phyloP scores from a whole-genome alignment of 2,888 invertebrate species.

The Aspidapion aeneum region DNA sequence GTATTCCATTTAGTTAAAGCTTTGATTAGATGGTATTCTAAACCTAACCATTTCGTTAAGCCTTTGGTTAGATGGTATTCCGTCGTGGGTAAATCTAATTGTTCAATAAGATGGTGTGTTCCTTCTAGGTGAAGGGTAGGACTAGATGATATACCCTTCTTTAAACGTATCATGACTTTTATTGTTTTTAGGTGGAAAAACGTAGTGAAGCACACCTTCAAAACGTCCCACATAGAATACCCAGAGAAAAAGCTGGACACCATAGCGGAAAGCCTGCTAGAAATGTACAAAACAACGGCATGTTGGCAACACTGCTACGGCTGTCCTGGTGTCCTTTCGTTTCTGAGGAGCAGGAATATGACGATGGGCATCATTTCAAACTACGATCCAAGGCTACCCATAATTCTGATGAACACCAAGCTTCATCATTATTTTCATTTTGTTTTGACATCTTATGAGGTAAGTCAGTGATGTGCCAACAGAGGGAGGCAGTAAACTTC shows the following conservation, averaged over 20 bases:
- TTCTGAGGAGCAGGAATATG: constrained; percentile 51
- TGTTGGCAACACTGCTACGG: constrained; percentile 74
- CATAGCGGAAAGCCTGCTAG: constrained; percentile 60
- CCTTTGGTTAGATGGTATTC: no score
- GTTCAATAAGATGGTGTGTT: no score
- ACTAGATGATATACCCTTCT: no score
- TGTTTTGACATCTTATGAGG: constrained; percentile 73
- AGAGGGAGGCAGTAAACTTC: neutral
- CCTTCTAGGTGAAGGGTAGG: no score
- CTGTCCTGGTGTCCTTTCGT: constrained; percentile 59
- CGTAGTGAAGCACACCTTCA: constrained; percentile 64
- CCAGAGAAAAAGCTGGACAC: constrained; percentile 47
- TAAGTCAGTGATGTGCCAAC: constrained; percentile 34
- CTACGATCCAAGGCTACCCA: constrained; percentile 77
- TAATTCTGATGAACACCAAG: constrained; percentile 62
- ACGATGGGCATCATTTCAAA: constrained; percentile 80
- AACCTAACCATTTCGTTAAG: no score
- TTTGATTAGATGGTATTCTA: no score
- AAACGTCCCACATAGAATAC: constrained; percentile 48
- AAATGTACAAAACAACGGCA: constrained; percentile 64
- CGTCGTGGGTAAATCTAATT: no score
- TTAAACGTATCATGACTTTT: no score
- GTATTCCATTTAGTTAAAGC: no score
- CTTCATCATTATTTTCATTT: constrained; percentile 75
- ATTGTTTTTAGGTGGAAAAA: constrained; percentile 56